phyloP scores from a whole-genome alignment of 1,140 invertebrate genomes.

The Temnothorax longispinosus region DNA sequence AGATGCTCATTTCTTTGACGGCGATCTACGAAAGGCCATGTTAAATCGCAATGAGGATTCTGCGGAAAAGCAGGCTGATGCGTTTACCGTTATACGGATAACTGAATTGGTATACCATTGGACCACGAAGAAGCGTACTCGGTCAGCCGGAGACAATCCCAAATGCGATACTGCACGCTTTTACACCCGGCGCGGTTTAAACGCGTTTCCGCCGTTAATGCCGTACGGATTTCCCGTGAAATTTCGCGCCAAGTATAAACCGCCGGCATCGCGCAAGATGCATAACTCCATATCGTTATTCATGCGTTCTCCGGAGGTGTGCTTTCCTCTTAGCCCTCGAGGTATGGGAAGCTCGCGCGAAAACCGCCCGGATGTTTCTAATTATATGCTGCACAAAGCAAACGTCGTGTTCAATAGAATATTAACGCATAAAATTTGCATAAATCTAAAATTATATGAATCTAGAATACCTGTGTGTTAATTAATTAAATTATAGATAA shows the following conservation, averaged over 20 bases:
- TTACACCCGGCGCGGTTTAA: slow-evolving; percentile 6
- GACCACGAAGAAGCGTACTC: slow-evolving; percentile 33
- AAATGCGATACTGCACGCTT: slow-evolving; percentile 34
- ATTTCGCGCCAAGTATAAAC: neutral
- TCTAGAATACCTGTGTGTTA: too few species aligned
- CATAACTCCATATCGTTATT: slow-evolving; percentile 25
- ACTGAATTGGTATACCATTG: slow-evolving; percentile 10
- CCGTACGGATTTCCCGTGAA: slow-evolving; percentile 40
- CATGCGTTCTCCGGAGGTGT: slow-evolving; percentile 12
- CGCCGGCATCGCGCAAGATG: neutral
- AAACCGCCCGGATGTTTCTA: neutral
- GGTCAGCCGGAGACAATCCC: slow-evolving; percentile 48
- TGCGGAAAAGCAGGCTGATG: slow-evolving; percentile 15
- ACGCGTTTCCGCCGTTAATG: slow-evolving; percentile 43
- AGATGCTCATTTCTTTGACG: neutral
- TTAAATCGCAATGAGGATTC: slow-evolving; percentile 36
- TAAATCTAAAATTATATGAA: too few species aligned
- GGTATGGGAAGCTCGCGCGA: neutral
- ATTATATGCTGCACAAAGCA: slow-evolving; percentile 20
- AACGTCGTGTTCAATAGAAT: neutral
- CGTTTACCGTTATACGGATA: slow-evolving; percentile 27
- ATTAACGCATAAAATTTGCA: neutral
- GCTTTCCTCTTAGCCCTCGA: slow-evolving; percentile 11
- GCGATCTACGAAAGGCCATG: neutral
- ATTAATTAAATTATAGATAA: neutral